phyloP scores from a whole-genome alignment of 2,888 invertebrate species.

The Agonum fuliginosum region DNA sequence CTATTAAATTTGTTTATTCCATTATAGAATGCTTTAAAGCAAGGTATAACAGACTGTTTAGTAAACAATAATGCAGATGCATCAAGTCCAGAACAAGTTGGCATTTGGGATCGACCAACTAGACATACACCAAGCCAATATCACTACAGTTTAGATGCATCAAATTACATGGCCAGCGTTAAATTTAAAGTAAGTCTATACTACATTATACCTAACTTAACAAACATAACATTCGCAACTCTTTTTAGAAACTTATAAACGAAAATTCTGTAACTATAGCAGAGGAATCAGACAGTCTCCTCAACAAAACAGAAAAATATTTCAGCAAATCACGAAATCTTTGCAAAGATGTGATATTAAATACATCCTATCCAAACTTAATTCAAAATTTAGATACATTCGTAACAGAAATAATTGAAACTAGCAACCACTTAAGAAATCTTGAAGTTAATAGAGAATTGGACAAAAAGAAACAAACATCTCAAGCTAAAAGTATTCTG shows the following conservation, averaged over 20 bases:
- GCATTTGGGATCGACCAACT: constrained; percentile 79
- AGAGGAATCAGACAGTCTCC: constrained; percentile 54
- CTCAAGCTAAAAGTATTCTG: constrained; percentile 86
- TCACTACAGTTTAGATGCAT: constrained; percentile 73
- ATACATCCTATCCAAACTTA: constrained; percentile 77
- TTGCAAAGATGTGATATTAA: constrained; percentile 78
- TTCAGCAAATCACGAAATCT: constrained; percentile 79
- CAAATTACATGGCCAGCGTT: constrained; percentile 66
- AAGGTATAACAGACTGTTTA: constrained; percentile 73
- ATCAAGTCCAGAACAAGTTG: constrained; percentile 73
- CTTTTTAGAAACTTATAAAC: constrained; percentile 62
- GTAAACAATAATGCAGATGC: constrained; percentile 71
- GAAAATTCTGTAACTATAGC: constrained; percentile 43
- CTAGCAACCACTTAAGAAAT: constrained; percentile 80
- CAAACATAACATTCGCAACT: neutral
- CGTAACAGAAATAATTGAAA: constrained; percentile 80
- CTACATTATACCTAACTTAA: no score
- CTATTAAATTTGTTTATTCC: neutral
- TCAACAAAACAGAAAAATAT: constrained; percentile 66
- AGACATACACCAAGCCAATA: constrained; percentile 72
- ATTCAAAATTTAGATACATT: constrained; percentile 81
- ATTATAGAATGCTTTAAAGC: constrained; percentile 75
- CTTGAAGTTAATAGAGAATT: constrained; percentile 78
- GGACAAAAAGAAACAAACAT: constrained; percentile 83
- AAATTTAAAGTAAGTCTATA: constrained; percentile 69